Evolutionary conservation across 2,888 invertebrate genomes (phyloP).

Genomic region (Polia nebulosa): DNA sequence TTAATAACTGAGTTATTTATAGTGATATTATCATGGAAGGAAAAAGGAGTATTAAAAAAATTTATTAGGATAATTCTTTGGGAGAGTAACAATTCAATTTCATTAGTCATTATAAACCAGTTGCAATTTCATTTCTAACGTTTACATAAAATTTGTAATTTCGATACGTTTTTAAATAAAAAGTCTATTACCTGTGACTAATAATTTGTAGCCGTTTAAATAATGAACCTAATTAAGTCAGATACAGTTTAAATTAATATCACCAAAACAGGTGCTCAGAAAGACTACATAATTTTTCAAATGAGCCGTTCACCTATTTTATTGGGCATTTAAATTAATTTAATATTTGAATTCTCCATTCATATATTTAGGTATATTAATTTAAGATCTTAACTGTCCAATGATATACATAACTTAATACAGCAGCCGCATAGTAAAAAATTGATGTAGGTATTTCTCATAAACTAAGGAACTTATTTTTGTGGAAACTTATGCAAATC

Average conservation of each 20-base stretch:
- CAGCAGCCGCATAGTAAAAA: neutral
- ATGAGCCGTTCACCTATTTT: slow-evolving; percentile 30
- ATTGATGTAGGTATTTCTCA: slow-evolving; percentile 5
- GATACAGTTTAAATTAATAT: slow-evolving; percentile 30
- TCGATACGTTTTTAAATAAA: neutral
- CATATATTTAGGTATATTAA: slow-evolving; percentile 2
- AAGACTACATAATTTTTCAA: slow-evolving; percentile 11
- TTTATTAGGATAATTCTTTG: no score
- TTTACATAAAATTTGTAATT: neutral
- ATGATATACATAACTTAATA: slow-evolving; percentile 5
- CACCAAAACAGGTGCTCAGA: slow-evolving; percentile 28
- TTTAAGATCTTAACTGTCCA: neutral
- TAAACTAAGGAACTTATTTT: neutral
- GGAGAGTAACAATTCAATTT: no score
- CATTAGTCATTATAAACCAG: neutral
- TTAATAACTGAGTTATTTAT: neutral
- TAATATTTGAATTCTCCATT: slow-evolving; percentile 19
- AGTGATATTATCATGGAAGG: neutral
- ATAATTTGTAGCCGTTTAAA: slow-evolving; percentile 31
- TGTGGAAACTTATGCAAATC: slow-evolving; percentile 21
- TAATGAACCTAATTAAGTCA: slow-evolving; percentile 25
- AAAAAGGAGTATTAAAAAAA: no score
- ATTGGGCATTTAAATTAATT: slow-evolving; percentile 26
- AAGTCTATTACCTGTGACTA: neutral
- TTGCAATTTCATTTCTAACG: neutral